Percentiles rank a stretch among this genome's conserved stretches.
Conservation (phyloP, 1,140 invertebrate genomes). For the Pogonognathellus flavescens region DNA sequence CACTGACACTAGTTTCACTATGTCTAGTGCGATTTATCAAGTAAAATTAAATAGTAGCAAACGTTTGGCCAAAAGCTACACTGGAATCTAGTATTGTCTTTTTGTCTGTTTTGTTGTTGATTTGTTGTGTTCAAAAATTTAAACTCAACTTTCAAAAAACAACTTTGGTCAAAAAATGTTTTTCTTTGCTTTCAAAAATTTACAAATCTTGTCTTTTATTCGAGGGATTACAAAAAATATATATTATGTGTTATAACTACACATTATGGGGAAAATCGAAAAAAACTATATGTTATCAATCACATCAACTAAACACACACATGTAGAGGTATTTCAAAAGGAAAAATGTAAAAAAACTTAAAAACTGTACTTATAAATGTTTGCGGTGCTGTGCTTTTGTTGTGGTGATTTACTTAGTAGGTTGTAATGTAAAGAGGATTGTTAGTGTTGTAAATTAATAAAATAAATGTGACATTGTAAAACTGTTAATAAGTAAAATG, state of each 20-base stretch:
- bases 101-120: no score
- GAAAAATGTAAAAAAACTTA: background rate
- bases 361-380: conserved; percentile 16
- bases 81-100: background rate
- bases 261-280: background rate
- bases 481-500: background rate
- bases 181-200: conserved; percentile 9
- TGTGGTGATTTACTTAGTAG: background rate
- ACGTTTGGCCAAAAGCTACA: conserved; percentile 20
- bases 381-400: conserved; percentile 22
- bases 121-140: background rate
- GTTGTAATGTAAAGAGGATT: background rate
- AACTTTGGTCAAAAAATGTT: background rate
- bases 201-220: background rate
- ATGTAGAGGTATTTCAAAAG: background rate
- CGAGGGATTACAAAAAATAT: background rate
- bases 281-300: background rate
- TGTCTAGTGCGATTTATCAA: conserved; percentile 34
- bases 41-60: background rate
- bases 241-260: background rate
- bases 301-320: background rate
- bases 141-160: background rate
- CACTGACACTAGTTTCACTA: conserved; percentile 40
- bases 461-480: background rate
- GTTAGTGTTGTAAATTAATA: conserved; percentile 23